Evolutionary conservation across 2,797 vertebrate species (phyloP), one percentile per base, ranked within the genome.

Genomic region (Nasua narica): DNA sequence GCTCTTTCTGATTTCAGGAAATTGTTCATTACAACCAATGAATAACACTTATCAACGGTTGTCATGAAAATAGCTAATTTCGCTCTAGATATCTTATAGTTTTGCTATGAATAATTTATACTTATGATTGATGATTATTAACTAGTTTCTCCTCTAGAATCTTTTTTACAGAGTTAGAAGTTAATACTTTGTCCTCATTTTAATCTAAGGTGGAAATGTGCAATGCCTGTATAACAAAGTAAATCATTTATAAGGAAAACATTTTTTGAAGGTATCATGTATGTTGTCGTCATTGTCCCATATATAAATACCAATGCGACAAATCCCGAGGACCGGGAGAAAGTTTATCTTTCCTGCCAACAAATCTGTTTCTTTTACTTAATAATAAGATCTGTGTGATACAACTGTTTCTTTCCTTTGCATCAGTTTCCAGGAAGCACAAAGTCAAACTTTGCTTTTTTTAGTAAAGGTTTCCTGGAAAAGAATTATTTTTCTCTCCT

Each of bases 371-470:
- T 89, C 5, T 62, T 90, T 96, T 87, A 65, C 35, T 67, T 25
- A 91, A 27, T 40, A 94, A 76, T 5, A 92, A 78, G 35, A 46
- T 16, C 50, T 52, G 13, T 54, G 15, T 4, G 65, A 58, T 69
- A 6, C 29, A 48, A 40, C 15, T 25, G 14, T 19, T 56, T 94
- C 16, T 91, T 93, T 91, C 48, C n/a, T 94, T 84, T 85, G 43
- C 3, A 7, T 62, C 67, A 60, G 32, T 72, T 94, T 90, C 46
- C 54, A 94, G 48, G 58, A 92, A 87, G 65, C 70, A 67, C 12
- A 83, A 18, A 67, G 58, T 4, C 52, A 81, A 93, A 56, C 56
- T 96, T 84, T 96, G 35, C 65, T 92, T 92, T 69, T 88, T 76
- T 72, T 85, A 62, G 46, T 18, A 56, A 87, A 96, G 7, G 5